Percentiles rank a stretch among this genome's conserved stretches.
phyloP scores from a whole-genome alignment of 2,113 vertebrate genomes.

The Patagioenas fasciata region DNA sequence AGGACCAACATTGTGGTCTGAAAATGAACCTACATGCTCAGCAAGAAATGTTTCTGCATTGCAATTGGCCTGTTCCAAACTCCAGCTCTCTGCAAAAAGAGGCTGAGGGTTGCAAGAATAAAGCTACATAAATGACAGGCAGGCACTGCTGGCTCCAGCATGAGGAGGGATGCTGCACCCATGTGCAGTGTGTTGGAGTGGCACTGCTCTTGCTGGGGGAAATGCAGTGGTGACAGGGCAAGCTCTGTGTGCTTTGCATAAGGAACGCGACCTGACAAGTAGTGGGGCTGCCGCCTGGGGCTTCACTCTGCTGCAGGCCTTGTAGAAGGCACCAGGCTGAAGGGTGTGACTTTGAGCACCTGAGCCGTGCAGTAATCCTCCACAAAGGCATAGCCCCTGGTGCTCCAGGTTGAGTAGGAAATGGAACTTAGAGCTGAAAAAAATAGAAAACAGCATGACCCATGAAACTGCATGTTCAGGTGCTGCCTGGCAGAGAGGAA shows the following conservation, averaged over 20 bases:
- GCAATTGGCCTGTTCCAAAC: not conserved
- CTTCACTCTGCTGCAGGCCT: not conserved
- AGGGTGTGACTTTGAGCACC: not conserved
- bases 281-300: not conserved
- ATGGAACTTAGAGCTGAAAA: not conserved
- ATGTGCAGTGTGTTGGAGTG: fast-evolving
- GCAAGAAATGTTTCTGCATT: not conserved
- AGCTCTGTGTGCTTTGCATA: not conserved
- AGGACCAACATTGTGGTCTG: not conserved
- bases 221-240: not conserved
- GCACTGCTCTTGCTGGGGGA: not conserved
- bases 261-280: not conserved
- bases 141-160: fast-evolving
- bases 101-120: not conserved
- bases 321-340: not conserved
- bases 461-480: fast-evolving
- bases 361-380: not conserved
- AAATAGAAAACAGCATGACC: not conserved
- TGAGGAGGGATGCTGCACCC: not conserved
- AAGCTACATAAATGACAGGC: not conserved
- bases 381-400: fast-evolving
- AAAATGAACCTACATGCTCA: not conserved
- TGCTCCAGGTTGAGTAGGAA: fast-evolving
- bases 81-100: not conserved
- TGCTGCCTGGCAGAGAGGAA: not conserved